Percentiles rank a stretch among this genome's conserved stretches.
Conservation (phyloP, 2,797 vertebrate species). For the Clarias pachynema region DNA sequence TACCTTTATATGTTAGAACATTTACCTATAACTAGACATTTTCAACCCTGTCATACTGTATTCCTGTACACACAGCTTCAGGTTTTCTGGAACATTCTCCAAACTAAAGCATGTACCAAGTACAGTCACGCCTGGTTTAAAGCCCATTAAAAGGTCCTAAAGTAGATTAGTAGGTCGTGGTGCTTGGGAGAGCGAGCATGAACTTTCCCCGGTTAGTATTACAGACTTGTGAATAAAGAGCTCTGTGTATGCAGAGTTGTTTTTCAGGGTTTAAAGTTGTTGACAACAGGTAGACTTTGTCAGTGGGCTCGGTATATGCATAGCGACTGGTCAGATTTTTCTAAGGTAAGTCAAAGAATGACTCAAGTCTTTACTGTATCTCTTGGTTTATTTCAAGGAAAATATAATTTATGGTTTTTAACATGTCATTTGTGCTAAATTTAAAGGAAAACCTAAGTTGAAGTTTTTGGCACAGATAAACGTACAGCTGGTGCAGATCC, state of each 20-base stretch:
- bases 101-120: constrained; percentile 19
- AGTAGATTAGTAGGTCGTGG: constrained; percentile 36
- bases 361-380: not conserved
- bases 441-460: not conserved
- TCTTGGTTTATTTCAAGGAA: not conserved
- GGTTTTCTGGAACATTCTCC: constrained; percentile 29
- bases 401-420: not conserved
- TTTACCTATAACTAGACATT: not conserved
- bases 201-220: constrained; percentile 20
- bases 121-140: constrained; percentile 30
- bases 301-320: not conserved
- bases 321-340: not conserved
- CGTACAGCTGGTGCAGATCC: not conserved
- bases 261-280: not conserved
- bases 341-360: constrained; percentile 26
- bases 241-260: not conserved
- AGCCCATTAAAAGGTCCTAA: constrained; percentile 35
- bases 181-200: not conserved
- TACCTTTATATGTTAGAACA: not conserved
- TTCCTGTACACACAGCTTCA: not conserved
- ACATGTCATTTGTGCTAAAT: not conserved
- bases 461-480: not conserved
- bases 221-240: constrained; percentile 5
- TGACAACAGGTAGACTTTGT: constrained; percentile 6
- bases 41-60: not conserved